A percentile compares a stretch with the other conserved stretches of the same genome.
Evolutionary conservation across 2,797 vertebrate genomes (phyloP).

Genomic region (Lacerta agilis): DNA sequence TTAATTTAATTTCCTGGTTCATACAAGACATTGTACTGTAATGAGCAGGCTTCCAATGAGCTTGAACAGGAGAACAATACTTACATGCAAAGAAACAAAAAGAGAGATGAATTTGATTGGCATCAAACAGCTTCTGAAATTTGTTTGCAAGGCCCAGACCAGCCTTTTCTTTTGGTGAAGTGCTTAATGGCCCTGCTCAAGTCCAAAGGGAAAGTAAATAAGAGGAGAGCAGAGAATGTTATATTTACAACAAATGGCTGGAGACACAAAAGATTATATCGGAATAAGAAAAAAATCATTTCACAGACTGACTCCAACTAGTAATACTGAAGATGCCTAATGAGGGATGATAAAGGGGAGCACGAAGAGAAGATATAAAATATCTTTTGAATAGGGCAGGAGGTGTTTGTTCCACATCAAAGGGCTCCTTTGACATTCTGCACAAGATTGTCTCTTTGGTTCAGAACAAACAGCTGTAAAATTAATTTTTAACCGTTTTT

Average conservation of each 20-base stretch:
- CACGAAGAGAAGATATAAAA: conserved; percentile 41
- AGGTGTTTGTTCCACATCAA: conserved; percentile 63
- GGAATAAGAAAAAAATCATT: conserved; percentile 51
- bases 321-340: conserved; percentile 42
- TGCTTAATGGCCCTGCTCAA: conserved; percentile 34
- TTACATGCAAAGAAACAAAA: neutral
- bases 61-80: conserved; percentile 9
- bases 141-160: conserved; percentile 17
- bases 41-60: conserved; percentile 32
- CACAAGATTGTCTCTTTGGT: conserved; percentile 51
- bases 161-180: conserved; percentile 25
- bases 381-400: conserved; percentile 61
- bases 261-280: conserved; percentile 38
- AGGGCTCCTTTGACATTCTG: conserved; percentile 44
- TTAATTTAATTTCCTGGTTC: conserved; percentile 42
- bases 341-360: conserved; percentile 49
- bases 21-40: conserved; percentile 1
- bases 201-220: conserved; percentile 42
- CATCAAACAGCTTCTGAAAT: conserved; percentile 41
- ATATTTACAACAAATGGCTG: conserved; percentile 28
- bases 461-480: conserved; percentile 57
- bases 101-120: conserved; percentile 35
- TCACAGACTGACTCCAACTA: conserved; percentile 41
- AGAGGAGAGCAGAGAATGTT: conserved; percentile 4
- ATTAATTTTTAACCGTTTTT: conserved; percentile 28